Percentiles rank a stretch among this genome's conserved stretches.
Evolutionary conservation across 2,113 vertebrate species (phyloP).

Genomic region (Rhinolophus ferrumequinum): DNA sequence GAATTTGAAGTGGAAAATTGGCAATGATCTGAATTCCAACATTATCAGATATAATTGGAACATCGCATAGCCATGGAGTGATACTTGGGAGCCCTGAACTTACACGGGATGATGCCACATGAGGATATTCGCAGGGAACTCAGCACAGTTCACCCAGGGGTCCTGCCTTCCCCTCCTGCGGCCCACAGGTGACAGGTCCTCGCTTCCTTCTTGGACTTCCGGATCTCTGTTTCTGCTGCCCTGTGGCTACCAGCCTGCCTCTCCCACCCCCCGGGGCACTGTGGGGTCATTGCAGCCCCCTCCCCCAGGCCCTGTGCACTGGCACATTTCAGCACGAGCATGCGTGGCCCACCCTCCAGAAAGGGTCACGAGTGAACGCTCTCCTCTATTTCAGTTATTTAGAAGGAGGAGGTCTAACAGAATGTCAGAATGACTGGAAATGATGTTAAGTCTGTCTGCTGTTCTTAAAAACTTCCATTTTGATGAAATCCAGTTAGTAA

Average conservation of each 20-base stretch:
- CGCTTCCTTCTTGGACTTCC: too few species aligned
- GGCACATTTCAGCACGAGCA: not conserved
- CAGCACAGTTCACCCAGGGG: not conserved
- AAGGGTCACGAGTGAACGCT: not conserved
- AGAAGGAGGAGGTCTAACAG: not conserved
- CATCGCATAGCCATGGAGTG: accelerated
- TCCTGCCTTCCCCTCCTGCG: not conserved
- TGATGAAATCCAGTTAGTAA: not conserved
- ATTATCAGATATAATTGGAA: not conserved
- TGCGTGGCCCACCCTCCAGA: not conserved
- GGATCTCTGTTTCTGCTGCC: not conserved
- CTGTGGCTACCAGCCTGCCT: not conserved
- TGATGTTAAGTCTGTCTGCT: not conserved
- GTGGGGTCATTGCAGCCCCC: not conserved
- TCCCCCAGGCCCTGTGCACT: not conserved
- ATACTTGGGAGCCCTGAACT: accelerated
- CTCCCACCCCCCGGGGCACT: not conserved
- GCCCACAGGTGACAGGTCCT: not conserved
- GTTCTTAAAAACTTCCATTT: not conserved
- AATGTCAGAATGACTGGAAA: not conserved
- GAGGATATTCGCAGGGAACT: not conserved
- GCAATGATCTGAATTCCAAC: not conserved
- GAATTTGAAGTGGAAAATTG: not conserved
- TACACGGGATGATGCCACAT: accelerated
- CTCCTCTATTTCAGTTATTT: not conserved